A percentile compares a stretch with the other conserved stretches of the same genome.
phyloP scores from a whole-genome alignment of 1,140 invertebrate species.

The Acyrthosiphon pisum region DNA sequence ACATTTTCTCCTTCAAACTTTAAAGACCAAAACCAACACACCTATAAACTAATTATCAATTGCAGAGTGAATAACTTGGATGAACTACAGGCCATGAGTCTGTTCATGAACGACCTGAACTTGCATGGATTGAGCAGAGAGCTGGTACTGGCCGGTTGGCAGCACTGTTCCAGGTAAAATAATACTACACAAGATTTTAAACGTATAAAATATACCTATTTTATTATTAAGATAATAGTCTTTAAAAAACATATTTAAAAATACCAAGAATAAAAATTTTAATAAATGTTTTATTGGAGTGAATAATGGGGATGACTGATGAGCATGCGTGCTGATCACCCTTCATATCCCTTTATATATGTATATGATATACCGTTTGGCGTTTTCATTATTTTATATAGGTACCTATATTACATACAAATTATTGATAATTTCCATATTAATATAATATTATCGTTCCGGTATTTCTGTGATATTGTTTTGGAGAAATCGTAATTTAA shows the following conservation, averaged over 20 bases:
- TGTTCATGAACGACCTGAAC: slow-evolving; percentile 86
- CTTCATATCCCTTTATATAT: no score
- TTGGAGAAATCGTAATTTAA: neutral
- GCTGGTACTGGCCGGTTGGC: slow-evolving; percentile 85
- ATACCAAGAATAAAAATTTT: neutral
- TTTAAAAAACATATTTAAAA: no score
- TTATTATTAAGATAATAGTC: no score
- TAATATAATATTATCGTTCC: neutral
- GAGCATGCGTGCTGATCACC: neutral
- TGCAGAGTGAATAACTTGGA: slow-evolving; percentile 82
- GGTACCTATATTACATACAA: neutral
- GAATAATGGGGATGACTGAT: neutral
- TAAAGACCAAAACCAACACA: neutral
- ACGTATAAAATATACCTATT: no score
- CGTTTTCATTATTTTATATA: neutral
- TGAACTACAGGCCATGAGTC: slow-evolving; percentile 77
- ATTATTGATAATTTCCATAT: neutral
- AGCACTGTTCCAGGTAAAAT: slow-evolving; percentile 78
- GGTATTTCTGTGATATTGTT: neutral
- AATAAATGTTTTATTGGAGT: neutral
- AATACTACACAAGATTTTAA: neutral
- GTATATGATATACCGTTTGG: neutral
- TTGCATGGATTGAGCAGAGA: slow-evolving; percentile 84
- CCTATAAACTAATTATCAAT: slow-evolving; percentile 43
- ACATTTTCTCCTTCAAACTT: neutral